phyloP scores from a whole-genome alignment of 1,140 invertebrate genomes.

The Hormaphis cornu region DNA sequence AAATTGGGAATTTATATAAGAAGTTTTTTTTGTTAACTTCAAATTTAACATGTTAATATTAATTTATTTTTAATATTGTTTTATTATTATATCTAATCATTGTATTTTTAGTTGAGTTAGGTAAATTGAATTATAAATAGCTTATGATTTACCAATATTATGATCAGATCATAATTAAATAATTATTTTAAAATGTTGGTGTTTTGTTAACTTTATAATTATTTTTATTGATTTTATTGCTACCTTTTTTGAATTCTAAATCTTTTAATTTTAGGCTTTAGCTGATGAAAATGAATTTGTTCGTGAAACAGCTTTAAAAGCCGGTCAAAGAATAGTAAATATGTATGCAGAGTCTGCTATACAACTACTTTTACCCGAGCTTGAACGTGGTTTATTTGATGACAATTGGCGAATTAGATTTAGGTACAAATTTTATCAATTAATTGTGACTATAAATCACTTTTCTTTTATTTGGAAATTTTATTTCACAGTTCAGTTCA shows the following conservation, averaged over 20 bases:
- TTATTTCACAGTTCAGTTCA: slow-evolving; percentile 70
- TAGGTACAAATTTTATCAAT: slow-evolving; percentile 42
- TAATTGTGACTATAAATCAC: neutral
- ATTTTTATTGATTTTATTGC: too few relatives aligned
- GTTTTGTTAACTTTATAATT: neutral
- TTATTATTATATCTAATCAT: too few relatives aligned
- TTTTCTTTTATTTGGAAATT: slow-evolving; percentile 11
- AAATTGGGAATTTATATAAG: too few relatives aligned
- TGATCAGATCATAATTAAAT: too few relatives aligned
- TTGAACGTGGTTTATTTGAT: slow-evolving; percentile 88
- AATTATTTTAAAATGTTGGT: too few relatives aligned
- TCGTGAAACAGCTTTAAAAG: slow-evolving; percentile 88
- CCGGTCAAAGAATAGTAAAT: slow-evolving; percentile 94
- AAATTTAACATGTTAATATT: too few relatives aligned
- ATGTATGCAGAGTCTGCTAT: slow-evolving; percentile 95
- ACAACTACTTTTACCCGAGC: slow-evolving; percentile 80
- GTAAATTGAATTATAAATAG: too few relatives aligned
- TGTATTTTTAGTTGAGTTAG: too few relatives aligned
- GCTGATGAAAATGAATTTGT: slow-evolving; percentile 99
- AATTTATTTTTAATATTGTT: too few relatives aligned
- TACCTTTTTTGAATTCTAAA: too few relatives aligned
- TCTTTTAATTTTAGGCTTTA: slow-evolving; percentile 55
- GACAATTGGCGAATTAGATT: slow-evolving; percentile 98
- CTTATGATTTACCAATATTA: too few relatives aligned
- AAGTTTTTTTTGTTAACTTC: too few relatives aligned